Conservation (phyloP, 2,797 vertebrate species). For the Anguilla obscura region DNA sequence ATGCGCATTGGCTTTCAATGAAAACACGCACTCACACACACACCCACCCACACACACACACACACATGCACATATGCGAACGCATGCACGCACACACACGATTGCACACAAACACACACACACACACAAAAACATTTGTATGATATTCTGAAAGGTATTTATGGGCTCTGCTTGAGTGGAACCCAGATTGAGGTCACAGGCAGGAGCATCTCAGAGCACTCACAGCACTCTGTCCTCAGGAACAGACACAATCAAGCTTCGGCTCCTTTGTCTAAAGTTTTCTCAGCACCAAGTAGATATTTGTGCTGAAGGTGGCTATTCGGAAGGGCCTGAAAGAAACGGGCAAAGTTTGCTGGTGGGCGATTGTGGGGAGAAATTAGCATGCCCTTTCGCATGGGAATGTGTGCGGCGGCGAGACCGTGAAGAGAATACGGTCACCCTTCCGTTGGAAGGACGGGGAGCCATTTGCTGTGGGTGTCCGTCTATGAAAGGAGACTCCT, state of each 20-base stretch:
- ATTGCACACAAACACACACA: neutral
- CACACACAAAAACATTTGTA: neutral
- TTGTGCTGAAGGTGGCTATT: constrained; percentile 46
- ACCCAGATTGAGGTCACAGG: neutral
- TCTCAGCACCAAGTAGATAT: constrained; percentile 43
- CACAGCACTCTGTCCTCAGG: neutral
- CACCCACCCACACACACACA: too few relatives aligned
- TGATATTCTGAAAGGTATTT: too few relatives aligned
- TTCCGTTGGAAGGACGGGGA: constrained; percentile 29
- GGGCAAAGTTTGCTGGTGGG: constrained; percentile 35
- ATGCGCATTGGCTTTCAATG: neutral
- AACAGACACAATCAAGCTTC: constrained; percentile 41
- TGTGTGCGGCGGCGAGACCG: constrained; percentile 28
- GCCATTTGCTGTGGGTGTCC: constrained; percentile 20
- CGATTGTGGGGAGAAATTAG: constrained; percentile 25
- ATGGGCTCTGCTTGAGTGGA: neutral
- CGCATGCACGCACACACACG: too few relatives aligned
- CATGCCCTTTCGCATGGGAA: constrained; percentile 25
- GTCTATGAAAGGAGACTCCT: constrained; percentile 43
- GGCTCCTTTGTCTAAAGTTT: constrained; percentile 58
- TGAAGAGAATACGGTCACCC: constrained; percentile 42
- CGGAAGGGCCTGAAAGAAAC: constrained; percentile 48
- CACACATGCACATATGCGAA: too few relatives aligned
- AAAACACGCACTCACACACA: too few relatives aligned
- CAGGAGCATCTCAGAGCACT: neutral